These are phyloP conservation scores for Cheumatopsyche charites DNA, from an alignment of 1,140 invertebrate genomes.

Conservation along the genomic window DNA sequence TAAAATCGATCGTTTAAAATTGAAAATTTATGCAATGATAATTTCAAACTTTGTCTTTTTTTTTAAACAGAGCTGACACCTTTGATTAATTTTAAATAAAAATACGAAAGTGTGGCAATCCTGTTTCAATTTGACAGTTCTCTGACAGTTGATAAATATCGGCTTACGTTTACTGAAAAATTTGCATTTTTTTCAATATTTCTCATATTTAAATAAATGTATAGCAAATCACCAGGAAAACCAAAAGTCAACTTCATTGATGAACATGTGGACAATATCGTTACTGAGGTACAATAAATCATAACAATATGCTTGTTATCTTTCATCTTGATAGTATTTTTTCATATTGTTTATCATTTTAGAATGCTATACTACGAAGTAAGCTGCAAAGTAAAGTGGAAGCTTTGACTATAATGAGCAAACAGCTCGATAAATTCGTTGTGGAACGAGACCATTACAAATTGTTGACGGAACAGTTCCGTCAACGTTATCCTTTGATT, in stretches of 20 bases:
- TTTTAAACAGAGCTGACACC: too few relatives aligned
- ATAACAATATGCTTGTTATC: neutral
- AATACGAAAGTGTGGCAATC: too few relatives aligned
- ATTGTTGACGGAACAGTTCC: conserved; percentile 79
- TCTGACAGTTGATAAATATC: too few relatives aligned
- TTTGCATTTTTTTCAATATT: neutral
- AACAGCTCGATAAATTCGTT: conserved; percentile 79
- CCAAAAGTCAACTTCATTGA: conserved; percentile 46
- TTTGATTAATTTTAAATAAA: too few relatives aligned
- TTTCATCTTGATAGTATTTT: neutral
- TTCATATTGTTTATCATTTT: conserved; percentile 43
- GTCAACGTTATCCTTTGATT: conserved; percentile 63
- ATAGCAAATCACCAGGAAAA: conserved; percentile 39
- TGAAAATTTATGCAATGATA: too few relatives aligned
- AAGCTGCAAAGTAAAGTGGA: conserved; percentile 83
- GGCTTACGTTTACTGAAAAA: too few relatives aligned
- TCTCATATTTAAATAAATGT: conserved; percentile 34
- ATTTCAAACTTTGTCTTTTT: too few relatives aligned
- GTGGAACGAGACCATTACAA: conserved; percentile 82
- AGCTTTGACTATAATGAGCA: conserved; percentile 75
- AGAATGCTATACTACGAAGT: conserved; percentile 67
- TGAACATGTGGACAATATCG: conserved; percentile 46
- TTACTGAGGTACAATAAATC: conserved; percentile 36
- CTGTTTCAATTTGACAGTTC: too few relatives aligned
- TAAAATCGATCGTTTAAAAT: too few relatives aligned